phyloP scores from a whole-genome alignment of 2,113 vertebrate species.

The Larimichthys polyactis region DNA sequence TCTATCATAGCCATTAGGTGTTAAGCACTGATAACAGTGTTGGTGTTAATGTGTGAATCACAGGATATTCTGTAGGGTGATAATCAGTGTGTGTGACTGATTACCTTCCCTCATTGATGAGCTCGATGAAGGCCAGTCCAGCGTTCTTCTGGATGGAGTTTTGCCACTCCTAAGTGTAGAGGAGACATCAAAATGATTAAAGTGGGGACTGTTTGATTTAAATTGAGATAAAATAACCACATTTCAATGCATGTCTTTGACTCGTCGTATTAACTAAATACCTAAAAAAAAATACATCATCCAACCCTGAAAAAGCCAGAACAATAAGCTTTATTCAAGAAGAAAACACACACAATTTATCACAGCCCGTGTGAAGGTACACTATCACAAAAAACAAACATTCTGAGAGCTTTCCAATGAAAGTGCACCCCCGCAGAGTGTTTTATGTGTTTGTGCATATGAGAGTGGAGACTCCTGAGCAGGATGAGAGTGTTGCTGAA shows the following conservation, averaged over 20 bases:
- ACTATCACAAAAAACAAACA: not conserved
- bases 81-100: conserved; percentile 56
- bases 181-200: conserved; percentile 28
- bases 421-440: conserved; percentile 20
- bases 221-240: not conserved
- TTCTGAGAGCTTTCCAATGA: conserved; percentile 22
- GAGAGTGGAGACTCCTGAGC: conserved; percentile 48
- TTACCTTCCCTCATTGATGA: conserved; percentile 99
- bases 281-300: not conserved
- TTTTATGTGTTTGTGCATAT: conserved; percentile 42
- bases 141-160: conserved; percentile 99
- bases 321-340: not conserved
- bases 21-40: conserved; percentile 48
- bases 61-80: conserved; percentile 2
- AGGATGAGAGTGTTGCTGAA: conserved; percentile 65
- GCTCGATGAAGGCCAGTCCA: conserved; percentile 98
- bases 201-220: not conserved
- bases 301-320: not conserved
- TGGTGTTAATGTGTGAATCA: conserved; percentile 32
- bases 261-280: not conserved
- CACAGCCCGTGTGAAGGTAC: not conserved
- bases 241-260: too few species aligned
- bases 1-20: conserved; percentile 39
- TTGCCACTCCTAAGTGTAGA: conserved; percentile 95
- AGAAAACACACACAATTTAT: not conserved